Evolutionary conservation across 2,797 vertebrate genomes (phyloP), one percentile per base, ranked within the genome.

Genomic region (Liasis olivaceus): DNA sequence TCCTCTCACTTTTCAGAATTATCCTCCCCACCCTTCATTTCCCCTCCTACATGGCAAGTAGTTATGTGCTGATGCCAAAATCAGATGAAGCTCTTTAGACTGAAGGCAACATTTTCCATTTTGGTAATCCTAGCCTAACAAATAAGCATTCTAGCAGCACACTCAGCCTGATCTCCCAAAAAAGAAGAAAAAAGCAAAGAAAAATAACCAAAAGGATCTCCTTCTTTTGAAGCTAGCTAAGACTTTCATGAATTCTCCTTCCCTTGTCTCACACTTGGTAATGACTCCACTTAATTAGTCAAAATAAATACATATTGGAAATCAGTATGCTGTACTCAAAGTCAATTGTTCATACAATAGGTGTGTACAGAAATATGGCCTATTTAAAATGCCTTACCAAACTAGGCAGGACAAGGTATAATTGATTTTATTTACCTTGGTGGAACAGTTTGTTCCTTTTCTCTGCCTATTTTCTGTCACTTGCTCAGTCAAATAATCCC

Each of bases 241-340:
- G 87, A 85, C 12, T 77, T 89, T 31, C 59, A 28, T 63, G 47
- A 89, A 58, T 62, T 5, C 47, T 36, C 42, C 72, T 20, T 2
- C 7, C 58, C 51, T 77, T 42, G n/a, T 11, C 20, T 64, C n/a
- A n/a, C 58, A 93, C 94, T 63, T 92, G 95, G 31, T 17, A 89
- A 51, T 64, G 3, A 93, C 91, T 91, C 89, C 94, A 95, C 88
- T 91, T 11, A 92, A 93, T 96, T 97, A 94, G 86, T 96, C 92
- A 89, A 96, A 95, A 95, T 89, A 86, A 90, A 47, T 96, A 94
- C 86, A 56, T 94, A 96, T 91, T 95, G 95, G 31, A 94, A 96
- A 96, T 96, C 95, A 93, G 94, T 96, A 94, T n/a, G 58, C 3
- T 63, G 42, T 89, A 94, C 90, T 95, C 62, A 58, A 93, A 96